phyloP scores from a whole-genome alignment of 2,113 vertebrate species.

The Psephotus haematonotus region DNA sequence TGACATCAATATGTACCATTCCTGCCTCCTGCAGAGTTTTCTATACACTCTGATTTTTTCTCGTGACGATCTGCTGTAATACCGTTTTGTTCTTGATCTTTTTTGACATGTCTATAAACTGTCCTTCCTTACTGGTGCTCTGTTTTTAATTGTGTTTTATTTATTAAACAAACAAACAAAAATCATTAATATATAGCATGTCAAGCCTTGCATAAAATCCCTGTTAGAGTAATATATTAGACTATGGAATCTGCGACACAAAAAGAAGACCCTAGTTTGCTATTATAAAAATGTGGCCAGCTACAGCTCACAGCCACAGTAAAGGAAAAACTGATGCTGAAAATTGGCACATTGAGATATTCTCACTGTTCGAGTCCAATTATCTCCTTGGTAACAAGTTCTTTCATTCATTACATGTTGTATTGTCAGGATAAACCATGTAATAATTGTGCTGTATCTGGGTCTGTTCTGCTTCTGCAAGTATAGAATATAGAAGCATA shows the following conservation, averaged over 20 bases:
- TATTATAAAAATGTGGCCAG: neutral
- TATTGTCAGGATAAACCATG: constrained; percentile 53
- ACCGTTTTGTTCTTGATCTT: neutral
- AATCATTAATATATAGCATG: neutral
- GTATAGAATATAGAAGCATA: neutral
- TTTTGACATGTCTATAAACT: neutral
- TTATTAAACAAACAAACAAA: neutral
- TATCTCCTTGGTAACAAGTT: constrained; percentile 66
- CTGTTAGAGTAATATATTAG: neutral
- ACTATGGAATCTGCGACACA: neutral
- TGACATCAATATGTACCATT: neutral
- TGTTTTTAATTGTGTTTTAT: neutral
- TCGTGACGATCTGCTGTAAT: neutral
- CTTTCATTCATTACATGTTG: constrained; percentile 52
- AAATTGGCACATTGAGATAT: constrained; percentile 49
- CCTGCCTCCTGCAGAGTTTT: neutral
- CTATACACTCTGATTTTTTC: neutral
- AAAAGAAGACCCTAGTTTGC: constrained; percentile 5
- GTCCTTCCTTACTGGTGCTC: neutral
- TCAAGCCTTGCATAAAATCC: neutral
- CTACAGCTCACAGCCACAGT: neutral
- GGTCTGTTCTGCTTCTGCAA: neutral
- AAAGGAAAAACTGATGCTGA: constrained; percentile 42
- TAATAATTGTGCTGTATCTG: constrained; percentile 19
- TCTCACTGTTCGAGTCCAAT: constrained; percentile 58